Evolutionary conservation across 2,888 invertebrate species (phyloP).

Genomic region (Ethmia dodecea): DNA sequence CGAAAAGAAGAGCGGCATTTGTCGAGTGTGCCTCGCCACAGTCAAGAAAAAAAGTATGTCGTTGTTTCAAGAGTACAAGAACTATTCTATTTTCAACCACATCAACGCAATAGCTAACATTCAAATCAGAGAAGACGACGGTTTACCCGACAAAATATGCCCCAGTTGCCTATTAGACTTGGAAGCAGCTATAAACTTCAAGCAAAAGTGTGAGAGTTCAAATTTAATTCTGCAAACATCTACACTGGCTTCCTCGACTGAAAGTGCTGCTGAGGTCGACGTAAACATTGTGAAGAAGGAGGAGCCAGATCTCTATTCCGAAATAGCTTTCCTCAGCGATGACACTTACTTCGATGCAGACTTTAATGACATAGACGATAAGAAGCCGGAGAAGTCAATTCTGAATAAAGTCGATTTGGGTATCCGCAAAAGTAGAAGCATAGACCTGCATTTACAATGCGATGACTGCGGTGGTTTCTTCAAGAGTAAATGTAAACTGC

Average conservation of each 20-base stretch:
- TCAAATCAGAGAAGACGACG: constrained; percentile 42
- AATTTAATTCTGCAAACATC: constrained; percentile 31
- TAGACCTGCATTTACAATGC: constrained; percentile 38
- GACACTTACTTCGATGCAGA: constrained; percentile 3
- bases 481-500: constrained; percentile 37
- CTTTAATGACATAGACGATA: constrained; percentile 5
- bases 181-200: constrained; percentile 47
- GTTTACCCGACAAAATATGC: constrained; percentile 54
- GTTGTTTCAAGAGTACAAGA: constrained; percentile 45
- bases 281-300: constrained; percentile 28
- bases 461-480: constrained; percentile 35
- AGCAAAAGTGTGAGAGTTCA: constrained; percentile 48
- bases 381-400: constrained; percentile 2
- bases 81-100: constrained; percentile 38
- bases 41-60: constrained; percentile 35
- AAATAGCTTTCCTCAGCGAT: constrained; percentile 8
- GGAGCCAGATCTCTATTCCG: constrained; percentile 13
- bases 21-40: constrained; percentile 47
- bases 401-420: constrained; percentile 6
- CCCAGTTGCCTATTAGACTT: constrained; percentile 46
- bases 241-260: neutral
- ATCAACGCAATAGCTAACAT: constrained; percentile 47
- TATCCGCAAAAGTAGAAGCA: constrained; percentile 23
- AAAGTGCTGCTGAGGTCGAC: constrained; percentile 2
- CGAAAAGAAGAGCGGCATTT: constrained; percentile 28